Evolutionary conservation across 2,888 invertebrate genomes (phyloP), one percentile per base, ranked within the genome.

Genomic region (Trachelus troglodyta): DNA sequence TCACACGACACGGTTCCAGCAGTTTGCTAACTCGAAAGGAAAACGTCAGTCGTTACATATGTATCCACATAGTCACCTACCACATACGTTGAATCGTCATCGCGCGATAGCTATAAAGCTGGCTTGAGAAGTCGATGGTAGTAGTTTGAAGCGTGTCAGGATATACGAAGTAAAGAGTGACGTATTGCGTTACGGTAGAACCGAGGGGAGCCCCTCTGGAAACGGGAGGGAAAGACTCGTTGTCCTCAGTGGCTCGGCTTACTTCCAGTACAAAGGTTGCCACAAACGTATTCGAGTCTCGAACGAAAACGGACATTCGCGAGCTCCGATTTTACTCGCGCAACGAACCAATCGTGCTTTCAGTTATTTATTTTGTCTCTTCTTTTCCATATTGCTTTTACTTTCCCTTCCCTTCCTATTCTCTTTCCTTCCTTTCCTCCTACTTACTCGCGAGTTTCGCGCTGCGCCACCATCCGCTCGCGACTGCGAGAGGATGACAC

Each of bases 201-300:
- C 31, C 34, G 0, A 12, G 71, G 71, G 31, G 71, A 12, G 37
- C 31, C 1, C 71, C 56, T 56, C 23, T 56, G 23, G 56, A 34
- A 6, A 34, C 34, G 71, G 71, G 71, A 71, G 71, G 71, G 71
- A 71, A 34, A 71, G 71, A 34, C 71, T 31, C 71, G 71, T 78
- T 76, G 69, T 34, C 71, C 73, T 74, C 74, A 76, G 78, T 79
- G 31, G 73, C 73, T 76, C 74, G 76, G 34, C 76, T 74, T 68
- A 69, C 76, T 76, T 76, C 56, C 69, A 76, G 73, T 37, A 31
- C 74, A 69, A 71, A 76, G 73, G 74, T 69, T 79, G 31, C 34
- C 35, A 37, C 35, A 31, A 33, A 71, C 71, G 71, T 30, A 71
- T 71, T 71, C 56, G 1, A 6, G 23, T 56, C 56, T 23, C 56